These are phyloP conservation scores for Clangula hyemalis DNA, from an alignment of 2,797 vertebrate species.

Conservation along the genomic window DNA sequence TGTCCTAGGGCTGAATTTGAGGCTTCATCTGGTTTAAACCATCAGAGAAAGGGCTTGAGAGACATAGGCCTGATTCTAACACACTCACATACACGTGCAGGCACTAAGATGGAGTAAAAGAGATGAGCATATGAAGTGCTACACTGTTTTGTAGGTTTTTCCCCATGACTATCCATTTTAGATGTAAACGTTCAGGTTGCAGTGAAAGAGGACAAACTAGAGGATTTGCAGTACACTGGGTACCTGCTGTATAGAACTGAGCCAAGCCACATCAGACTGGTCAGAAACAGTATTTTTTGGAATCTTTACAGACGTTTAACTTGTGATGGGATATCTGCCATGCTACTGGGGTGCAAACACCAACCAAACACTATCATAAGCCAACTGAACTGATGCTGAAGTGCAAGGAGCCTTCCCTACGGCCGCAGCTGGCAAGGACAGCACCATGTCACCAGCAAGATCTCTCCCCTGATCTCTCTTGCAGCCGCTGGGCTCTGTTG, in stretches of 20 bases:
- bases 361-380: neutral
- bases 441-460: neutral
- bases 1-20: neutral
- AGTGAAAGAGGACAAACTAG: neutral
- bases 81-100: neutral
- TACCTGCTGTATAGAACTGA: neutral
- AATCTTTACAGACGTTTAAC: neutral
- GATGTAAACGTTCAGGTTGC: neutral
- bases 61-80: neutral
- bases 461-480: rapidly evolving
- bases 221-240: neutral
- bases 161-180: neutral
- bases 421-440: neutral
- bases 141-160: neutral
- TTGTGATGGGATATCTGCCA: neutral
- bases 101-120: neutral
- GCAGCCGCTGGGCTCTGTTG: neutral
- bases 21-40: neutral
- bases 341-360: neutral
- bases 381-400: neutral
- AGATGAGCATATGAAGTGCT: neutral
- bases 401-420: too few species aligned
- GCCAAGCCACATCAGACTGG: neutral
- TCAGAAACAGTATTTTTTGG: neutral
- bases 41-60: neutral